phyloP scores from a whole-genome alignment of 2,797 vertebrate species.

The Holocentrus rufus region DNA sequence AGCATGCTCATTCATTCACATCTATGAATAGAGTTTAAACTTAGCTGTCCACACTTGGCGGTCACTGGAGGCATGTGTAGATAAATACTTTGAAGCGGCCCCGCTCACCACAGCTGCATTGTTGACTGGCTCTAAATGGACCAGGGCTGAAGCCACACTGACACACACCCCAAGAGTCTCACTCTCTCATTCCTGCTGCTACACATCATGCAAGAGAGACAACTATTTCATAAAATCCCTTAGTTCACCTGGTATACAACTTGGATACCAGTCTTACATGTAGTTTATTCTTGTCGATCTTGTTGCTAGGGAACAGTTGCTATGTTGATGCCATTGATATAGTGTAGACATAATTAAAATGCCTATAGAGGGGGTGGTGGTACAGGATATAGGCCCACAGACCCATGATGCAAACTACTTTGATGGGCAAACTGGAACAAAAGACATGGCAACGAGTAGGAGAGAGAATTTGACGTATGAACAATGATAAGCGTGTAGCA shows the following conservation, averaged over 20 bases:
- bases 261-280: constrained; percentile 77
- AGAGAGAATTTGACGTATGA: constrained; percentile 20
- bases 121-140: constrained; percentile 77
- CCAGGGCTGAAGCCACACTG: constrained; percentile 64
- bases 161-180: constrained; percentile 29
- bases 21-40: constrained; percentile 83
- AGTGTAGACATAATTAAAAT: constrained; percentile 78
- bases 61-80: constrained; percentile 81
- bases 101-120: constrained; percentile 76
- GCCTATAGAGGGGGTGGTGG: constrained; percentile 72
- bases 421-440: constrained; percentile 28
- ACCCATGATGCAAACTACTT: constrained; percentile 26
- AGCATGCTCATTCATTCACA: constrained; percentile 79
- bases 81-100: constrained; percentile 81
- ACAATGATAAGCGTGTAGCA: neutral
- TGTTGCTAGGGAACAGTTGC: constrained; percentile 86
- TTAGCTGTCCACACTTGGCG: constrained; percentile 77
- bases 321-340: constrained; percentile 79
- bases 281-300: constrained; percentile 80
- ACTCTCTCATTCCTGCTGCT: constrained; percentile 36
- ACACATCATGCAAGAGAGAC: constrained; percentile 28
- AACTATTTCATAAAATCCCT: constrained; percentile 55
- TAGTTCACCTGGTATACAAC: constrained; percentile 75
- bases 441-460: constrained; percentile 8
- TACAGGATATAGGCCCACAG: constrained; percentile 57